These are phyloP conservation scores for Ivindomyrus marchei DNA, from an alignment of 2,113 vertebrate species.

Conservation along the genomic window DNA sequence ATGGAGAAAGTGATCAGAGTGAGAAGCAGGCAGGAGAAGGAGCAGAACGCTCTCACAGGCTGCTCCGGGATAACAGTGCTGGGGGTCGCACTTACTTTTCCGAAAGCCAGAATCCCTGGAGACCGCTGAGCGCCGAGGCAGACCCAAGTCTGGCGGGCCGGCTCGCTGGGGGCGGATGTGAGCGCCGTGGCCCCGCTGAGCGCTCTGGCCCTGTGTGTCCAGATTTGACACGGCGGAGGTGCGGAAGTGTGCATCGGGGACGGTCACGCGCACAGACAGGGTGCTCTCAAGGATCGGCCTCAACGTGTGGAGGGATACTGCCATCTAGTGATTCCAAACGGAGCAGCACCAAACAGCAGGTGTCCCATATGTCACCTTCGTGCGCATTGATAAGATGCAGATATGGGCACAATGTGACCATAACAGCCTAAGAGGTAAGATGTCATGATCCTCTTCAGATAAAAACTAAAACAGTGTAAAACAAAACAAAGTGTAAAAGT, in stretches of 20 bases:
- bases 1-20: background rate
- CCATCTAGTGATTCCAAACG: background rate
- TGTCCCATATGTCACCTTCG: background rate
- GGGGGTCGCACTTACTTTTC: background rate
- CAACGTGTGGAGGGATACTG: background rate
- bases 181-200: background rate
- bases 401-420: background rate
- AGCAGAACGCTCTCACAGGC: background rate
- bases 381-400: background rate
- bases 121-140: background rate
- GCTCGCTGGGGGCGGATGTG: background rate
- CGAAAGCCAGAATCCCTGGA: background rate
- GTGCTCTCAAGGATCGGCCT: background rate
- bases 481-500: background rate
- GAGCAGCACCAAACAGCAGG: background rate
- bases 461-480: background rate
- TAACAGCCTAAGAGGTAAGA: background rate
- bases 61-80: background rate
- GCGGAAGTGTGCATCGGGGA: background rate
- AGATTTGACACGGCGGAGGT: background rate
- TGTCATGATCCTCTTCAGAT: background rate
- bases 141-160: background rate
- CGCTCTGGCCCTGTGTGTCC: background rate
- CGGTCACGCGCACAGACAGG: background rate
- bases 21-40: background rate